Base-by-base conservation (phyloP, 1,140 invertebrate species). In the Drosophila tsacasi region DNA sequence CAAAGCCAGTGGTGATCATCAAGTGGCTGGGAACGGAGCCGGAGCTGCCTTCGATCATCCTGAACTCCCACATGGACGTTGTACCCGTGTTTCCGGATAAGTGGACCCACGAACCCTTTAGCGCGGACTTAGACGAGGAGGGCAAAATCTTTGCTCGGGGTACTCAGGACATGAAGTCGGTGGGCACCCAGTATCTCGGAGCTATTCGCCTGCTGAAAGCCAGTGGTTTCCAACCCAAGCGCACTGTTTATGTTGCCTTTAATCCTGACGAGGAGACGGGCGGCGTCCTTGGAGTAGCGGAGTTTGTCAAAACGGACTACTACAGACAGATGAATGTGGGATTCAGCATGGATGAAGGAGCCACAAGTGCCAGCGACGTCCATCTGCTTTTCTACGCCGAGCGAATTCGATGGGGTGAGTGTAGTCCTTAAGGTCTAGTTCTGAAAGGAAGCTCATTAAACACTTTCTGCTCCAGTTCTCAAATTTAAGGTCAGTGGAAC, bases 191-290 rank as follows among this genome's bases (percentile, higher is more conserved):
- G 42, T 93, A 93, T 57, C 73, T 98, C 23, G 97, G 97, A 21
- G 66, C 66, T 2, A 67, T 69, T 9, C 93, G 96, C 58, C 92
- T 93, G 32, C 91, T 98, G 2, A 96, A 96, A 80, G 83, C 91
- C 3, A 87, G 94, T 35, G 95, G 95, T 3, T 91, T 94, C 0
- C 84, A 82, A 54, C 93, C 96, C 19, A 94, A 95, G 67, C 94
- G 96, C 63, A 97, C 96, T 5, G 84, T 97, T n/a, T 96, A 97
- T 83, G 79, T 98, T 15, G 94, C 95, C 10, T 98, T 97, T 94
- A 96, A 97, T 25, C 97, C 97, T 80, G 98, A 99, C 94, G 98
- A 99, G 93, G 98, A 99, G 94, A 96, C 97, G 68, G 98, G 98
- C 1, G 97, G 98, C 2, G 86, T 94, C 10, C 94, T 96, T 61